These are phyloP conservation scores for Trachymyrmex cornetzi DNA, from an alignment of 1,140 invertebrate species.

Conservation along the genomic window DNA sequence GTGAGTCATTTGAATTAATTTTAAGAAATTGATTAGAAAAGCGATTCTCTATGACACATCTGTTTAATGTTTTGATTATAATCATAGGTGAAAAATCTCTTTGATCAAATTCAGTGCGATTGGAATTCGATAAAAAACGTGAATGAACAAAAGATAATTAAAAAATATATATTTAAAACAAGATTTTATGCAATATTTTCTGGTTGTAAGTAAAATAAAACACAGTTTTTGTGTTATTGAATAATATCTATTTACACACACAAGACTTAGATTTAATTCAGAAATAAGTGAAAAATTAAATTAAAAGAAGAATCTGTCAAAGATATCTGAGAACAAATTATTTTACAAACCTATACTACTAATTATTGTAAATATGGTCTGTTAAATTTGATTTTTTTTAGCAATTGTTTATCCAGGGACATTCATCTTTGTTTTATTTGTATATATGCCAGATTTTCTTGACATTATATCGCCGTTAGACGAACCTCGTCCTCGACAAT, in stretches of 20 bases:
- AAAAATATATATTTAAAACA: constrained; percentile 11
- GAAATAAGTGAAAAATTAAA: background rate
- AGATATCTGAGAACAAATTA: background rate
- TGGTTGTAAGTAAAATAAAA: constrained; percentile 31
- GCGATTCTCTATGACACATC: background rate
- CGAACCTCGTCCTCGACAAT: constrained; percentile 14
- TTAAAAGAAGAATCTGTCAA: background rate
- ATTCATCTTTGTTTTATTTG: background rate
- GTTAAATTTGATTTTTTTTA: constrained; percentile 27
- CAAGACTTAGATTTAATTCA: background rate
- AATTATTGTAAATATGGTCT: background rate
- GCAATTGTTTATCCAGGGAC: constrained; percentile 20
- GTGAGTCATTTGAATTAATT: constrained; percentile 22
- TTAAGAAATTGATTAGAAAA: background rate
- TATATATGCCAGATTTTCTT: constrained; percentile 26
- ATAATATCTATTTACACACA: background rate
- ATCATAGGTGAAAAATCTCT: constrained; percentile 17
- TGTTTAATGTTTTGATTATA: background rate
- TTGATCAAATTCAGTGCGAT: constrained; percentile 31
- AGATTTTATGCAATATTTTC: constrained; percentile 5
- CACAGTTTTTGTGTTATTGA: background rate
- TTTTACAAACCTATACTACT: background rate
- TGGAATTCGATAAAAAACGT: constrained; percentile 20
- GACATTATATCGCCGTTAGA: background rate
- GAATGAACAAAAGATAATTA: constrained; percentile 42